Percentiles rank a stretch among this genome's conserved stretches.
Conservation (phyloP, 2,888 invertebrate species). For the Germaria angustata region DNA sequence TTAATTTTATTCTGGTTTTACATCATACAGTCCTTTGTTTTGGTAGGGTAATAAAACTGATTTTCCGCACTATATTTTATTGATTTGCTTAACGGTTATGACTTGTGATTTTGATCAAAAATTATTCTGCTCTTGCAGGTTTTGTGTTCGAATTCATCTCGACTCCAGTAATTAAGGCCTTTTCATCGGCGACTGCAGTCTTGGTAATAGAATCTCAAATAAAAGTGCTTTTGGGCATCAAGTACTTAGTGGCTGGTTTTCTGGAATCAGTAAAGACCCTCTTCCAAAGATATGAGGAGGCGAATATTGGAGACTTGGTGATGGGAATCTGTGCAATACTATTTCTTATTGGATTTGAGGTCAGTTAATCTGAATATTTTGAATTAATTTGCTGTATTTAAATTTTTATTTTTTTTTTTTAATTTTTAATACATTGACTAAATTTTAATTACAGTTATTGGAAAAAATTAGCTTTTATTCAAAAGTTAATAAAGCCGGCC, state of each 20-base stretch:
- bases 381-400: neutral
- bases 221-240: constrained; percentile 87
- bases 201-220: constrained; percentile 89
- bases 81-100: too few species aligned
- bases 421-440: neutral
- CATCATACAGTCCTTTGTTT: too few species aligned
- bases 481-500: constrained; percentile 77
- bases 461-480: constrained; percentile 81
- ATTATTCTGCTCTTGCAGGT: constrained; percentile 84
- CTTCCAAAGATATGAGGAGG: constrained; percentile 81
- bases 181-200: constrained; percentile 91
- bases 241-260: constrained; percentile 86
- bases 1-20: too few species aligned
- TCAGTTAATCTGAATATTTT: constrained; percentile 75
- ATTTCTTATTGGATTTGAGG: constrained; percentile 85
- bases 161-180: constrained; percentile 91
- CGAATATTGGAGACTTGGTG: constrained; percentile 84
- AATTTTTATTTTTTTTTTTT: neutral
- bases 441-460: constrained; percentile 82
- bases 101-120: too few species aligned
- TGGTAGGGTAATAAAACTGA: too few species aligned
- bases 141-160: constrained; percentile 93
- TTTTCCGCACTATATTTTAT: too few species aligned
- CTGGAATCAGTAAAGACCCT: constrained; percentile 83
- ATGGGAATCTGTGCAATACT: constrained; percentile 85